Percentiles rank a stretch among this genome's conserved stretches.
Conservation (phyloP, 92 coral and sea anemone genomes). For the Chrysogorgia sp. region DNA sequence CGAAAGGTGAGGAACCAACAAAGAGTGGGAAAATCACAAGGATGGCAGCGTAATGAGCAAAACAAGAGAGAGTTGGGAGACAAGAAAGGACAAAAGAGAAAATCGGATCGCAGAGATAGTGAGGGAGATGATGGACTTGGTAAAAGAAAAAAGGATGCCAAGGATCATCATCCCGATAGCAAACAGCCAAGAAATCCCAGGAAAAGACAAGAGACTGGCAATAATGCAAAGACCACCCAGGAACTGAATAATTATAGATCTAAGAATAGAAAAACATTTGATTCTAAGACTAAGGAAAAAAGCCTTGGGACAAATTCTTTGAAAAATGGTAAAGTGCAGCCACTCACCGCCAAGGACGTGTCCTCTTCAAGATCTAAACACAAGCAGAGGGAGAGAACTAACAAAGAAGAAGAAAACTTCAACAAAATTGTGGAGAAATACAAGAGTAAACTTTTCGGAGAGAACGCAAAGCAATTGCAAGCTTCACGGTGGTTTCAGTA, state of each 20-base stretch:
- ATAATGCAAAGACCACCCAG: background rate
- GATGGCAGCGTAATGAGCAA: conserved; percentile 42
- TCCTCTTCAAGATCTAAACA: background rate
- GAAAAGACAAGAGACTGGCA: conserved; percentile 4
- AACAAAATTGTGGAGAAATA: conserved; percentile 80
- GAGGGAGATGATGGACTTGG: conserved; percentile 24
- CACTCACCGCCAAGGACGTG: background rate
- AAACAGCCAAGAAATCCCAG: background rate
- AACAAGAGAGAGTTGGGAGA: conserved; percentile 5
- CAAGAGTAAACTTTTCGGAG: conserved; percentile 83
- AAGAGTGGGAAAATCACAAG: conserved; percentile 42
- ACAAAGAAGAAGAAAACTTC: conserved; percentile 76
- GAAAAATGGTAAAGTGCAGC: conserved; percentile 33
- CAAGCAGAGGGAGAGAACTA: conserved; percentile 63
- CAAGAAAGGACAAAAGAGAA: conserved; percentile 16
- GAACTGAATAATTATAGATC: background rate
- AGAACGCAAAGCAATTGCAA: conserved; percentile 36
- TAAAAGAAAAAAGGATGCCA: background rate
- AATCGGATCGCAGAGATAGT: conserved; percentile 41
- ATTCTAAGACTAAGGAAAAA: background rate
- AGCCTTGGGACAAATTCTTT: background rate
- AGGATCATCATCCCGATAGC: background rate
- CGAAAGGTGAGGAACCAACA: conserved; percentile 58
- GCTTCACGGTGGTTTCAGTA: conserved; percentile 71
- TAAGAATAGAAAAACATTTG: background rate